Evolutionary conservation across 2,113 vertebrate species (phyloP).

Genomic region (Nothobranchius furzeri): DNA sequence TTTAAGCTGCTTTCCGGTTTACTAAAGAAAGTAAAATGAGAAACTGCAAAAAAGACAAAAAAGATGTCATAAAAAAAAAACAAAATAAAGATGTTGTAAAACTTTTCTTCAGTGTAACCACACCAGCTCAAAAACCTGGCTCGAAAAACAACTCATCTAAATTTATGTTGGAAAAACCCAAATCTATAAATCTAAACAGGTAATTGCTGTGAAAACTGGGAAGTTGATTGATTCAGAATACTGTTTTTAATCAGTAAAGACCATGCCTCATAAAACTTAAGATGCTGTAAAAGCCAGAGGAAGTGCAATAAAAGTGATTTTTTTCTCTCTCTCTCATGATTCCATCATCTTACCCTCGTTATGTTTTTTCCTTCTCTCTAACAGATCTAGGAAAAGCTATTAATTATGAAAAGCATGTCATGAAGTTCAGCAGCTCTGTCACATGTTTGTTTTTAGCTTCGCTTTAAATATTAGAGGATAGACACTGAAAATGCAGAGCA

Average conservation of each 20-base stretch:
- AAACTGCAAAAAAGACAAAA: too few relatives aligned
- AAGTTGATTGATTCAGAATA: background rate
- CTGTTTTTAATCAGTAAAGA: background rate
- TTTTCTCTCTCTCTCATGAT: background rate
- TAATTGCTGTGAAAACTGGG: background rate
- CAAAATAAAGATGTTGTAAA: background rate
- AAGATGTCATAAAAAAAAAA: too few relatives aligned
- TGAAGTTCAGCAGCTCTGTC: background rate
- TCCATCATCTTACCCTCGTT: background rate
- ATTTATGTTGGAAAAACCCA: background rate
- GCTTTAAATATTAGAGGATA: background rate
- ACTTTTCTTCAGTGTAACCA: background rate
- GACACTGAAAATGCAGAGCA: slow-evolving; percentile 38
- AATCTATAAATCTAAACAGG: background rate
- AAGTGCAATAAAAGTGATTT: background rate
- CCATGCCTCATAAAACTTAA: background rate
- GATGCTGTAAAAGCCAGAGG: background rate
- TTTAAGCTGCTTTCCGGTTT: too few relatives aligned
- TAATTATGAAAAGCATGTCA: background rate
- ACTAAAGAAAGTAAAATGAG: too few relatives aligned
- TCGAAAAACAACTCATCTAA: background rate
- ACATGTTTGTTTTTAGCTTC: slow-evolving; percentile 1
- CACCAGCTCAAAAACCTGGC: background rate
- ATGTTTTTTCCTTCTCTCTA: background rate
- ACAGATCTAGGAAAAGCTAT: background rate